Evolutionary conservation across 2,113 vertebrate species (phyloP), one percentile per base, ranked within the genome.

Genomic region (Hirundichthys speculiger): DNA sequence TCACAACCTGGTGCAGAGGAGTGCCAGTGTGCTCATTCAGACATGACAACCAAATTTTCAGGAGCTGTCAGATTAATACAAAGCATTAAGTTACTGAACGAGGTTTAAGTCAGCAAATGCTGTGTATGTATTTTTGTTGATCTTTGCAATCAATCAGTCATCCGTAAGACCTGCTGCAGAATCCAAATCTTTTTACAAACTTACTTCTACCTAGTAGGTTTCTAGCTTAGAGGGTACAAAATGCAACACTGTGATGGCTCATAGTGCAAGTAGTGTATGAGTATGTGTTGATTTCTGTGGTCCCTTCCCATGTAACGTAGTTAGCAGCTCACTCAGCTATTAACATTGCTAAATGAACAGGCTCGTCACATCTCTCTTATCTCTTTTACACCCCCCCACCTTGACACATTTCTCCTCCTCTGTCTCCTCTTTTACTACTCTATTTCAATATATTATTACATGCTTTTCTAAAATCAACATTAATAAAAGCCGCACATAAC

Each of bases 381-480:
- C 66, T 78, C 27, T 71, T 54, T 58, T 20, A 43, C 42, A 57
- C 13, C 70, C 43, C n/a, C 30, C 30, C 46, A 51, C 56, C 64
- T 73, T 57, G 21, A 67, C 78, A 80, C 73, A 68, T 77, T 68
- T 68, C 48, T 49, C 54, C 46, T 13, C 27, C 27, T 34, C 22
- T 5, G 14, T 53, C 65, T 66, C 59, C 69, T 34, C 21, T 45
- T 24, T 38, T 27, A 59, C 47, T 61, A 27, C n/a, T 59, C 54
- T 20, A 27, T 46, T 56, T 11, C 45, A 48, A 42, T 21, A 18
- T 51, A 15, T 30, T 47, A 18, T 47, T 56, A 64, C 16, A 15
- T 27, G 20, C 47, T 77, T 76, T 55, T 48, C 69, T 72, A 19
- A 78, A 64, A 72, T 70, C n/a, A 60, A 48, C 73, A 67, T 73